Conservation (phyloP, 1,140 invertebrate species). For the Drosophila elegans region DNA sequence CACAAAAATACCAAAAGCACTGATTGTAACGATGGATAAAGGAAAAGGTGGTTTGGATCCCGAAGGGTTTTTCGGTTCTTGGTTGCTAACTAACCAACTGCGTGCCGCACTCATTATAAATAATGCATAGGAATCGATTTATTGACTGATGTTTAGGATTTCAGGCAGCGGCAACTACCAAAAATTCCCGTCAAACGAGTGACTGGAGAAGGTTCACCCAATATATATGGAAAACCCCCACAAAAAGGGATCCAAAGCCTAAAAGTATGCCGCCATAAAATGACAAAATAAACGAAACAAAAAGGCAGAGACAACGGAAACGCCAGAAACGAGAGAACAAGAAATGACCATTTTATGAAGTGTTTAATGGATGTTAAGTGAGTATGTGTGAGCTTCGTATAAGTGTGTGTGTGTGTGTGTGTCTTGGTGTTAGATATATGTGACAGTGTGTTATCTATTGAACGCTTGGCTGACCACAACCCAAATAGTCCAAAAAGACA, state of each 20-base stretch:
- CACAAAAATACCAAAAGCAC: conserved; percentile 23
- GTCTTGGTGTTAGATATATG: conserved; percentile 10
- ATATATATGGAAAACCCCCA: neutral
- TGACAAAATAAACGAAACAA: conserved; percentile 66
- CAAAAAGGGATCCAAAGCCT: conserved; percentile 29
- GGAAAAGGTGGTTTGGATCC: neutral
- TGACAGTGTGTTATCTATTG: conserved; percentile 68
- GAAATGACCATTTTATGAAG: conserved; percentile 82
- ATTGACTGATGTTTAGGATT: conserved; percentile 70
- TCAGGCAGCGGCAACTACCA: conserved; percentile 24
- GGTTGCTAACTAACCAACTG: conserved; percentile 39
- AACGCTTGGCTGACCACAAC: conserved; percentile 68
- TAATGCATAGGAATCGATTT: conserved; percentile 76
- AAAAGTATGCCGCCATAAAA: conserved; percentile 72
- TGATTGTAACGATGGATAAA: conserved; percentile 34
- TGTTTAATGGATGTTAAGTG: conserved; percentile 81
- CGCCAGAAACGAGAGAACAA: conserved; percentile 39
- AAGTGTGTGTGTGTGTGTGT: conserved; percentile 14
- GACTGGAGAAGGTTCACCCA: conserved; percentile 7
- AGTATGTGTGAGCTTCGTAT: conserved; percentile 41
- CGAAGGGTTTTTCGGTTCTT: conserved; percentile 23
- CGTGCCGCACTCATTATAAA: conserved; percentile 71
- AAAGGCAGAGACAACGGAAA: conserved; percentile 14
- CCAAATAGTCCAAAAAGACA: conserved; percentile 25
- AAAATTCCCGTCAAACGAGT: conserved; percentile 36